Evolutionary conservation across 2,113 vertebrate species (phyloP).

Genomic region (Carlito syrichta): DNA sequence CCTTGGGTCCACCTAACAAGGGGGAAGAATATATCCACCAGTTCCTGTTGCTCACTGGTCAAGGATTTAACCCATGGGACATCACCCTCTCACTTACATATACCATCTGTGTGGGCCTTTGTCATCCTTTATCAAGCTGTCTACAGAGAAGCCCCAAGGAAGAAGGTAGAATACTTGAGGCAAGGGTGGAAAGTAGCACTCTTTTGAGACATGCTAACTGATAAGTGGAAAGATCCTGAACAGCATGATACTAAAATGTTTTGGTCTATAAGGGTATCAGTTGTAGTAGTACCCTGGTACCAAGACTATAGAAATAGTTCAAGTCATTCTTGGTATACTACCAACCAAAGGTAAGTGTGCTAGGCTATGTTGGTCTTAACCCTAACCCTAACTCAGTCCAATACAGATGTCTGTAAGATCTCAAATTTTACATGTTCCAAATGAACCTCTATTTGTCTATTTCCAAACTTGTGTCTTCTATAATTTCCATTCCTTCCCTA

Average conservation of each 20-base stretch:
- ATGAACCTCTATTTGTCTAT: neutral
- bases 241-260: neutral
- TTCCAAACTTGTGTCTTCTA: neutral
- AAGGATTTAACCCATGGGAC: neutral
- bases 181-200: neutral
- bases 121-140: neutral
- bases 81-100: neutral
- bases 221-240: neutral
- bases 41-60: neutral
- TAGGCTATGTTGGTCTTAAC: neutral
- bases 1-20: neutral
- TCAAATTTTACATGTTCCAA: neutral
- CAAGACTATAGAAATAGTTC: neutral
- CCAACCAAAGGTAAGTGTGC: neutral
- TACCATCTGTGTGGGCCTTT: neutral
- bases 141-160: neutral
- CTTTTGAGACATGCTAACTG: neutral
- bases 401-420: neutral
- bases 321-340: neutral
- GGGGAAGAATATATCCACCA: neutral
- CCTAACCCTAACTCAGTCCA: neutral
- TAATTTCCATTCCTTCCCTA: neutral
- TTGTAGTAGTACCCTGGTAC: too few species aligned
- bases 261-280: neutral
- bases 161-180: neutral